Conservation (phyloP, 2,113 vertebrate species). For the Sinocyclocheilus rhinocerous region DNA sequence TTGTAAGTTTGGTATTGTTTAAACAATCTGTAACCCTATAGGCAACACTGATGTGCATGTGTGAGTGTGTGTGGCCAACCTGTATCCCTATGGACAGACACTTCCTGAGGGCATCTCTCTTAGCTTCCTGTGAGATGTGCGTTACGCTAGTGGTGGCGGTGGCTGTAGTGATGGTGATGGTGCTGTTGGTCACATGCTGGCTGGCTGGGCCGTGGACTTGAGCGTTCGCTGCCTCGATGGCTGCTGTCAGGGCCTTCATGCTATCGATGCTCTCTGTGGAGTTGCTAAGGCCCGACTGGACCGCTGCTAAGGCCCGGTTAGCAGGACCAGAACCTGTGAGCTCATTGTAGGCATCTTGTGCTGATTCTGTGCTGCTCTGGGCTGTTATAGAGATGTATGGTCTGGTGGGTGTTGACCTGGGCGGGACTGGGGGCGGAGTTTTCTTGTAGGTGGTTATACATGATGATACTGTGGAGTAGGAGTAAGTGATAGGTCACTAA, state of each 20-base stretch:
- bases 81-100: constrained; percentile 96
- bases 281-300: constrained; percentile 93
- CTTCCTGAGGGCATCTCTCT: constrained; percentile 85
- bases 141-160: constrained; percentile 27
- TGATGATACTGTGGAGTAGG: constrained; percentile 84
- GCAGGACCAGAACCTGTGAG: constrained; percentile 77
- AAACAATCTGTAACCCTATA: not conserved
- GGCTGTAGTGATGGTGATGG: constrained; percentile 76
- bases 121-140: constrained; percentile 59
- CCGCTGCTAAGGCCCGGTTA: constrained; percentile 27
- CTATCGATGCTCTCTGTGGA: constrained; percentile 98
- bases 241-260: constrained; percentile 97
- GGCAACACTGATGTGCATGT: not conserved
- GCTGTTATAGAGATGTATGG: constrained; percentile 98
- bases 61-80: constrained; percentile 73
- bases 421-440: constrained; percentile 95
- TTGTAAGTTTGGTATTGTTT: not conserved
- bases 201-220: constrained; percentile 97
- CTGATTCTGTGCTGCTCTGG: constrained; percentile 99
- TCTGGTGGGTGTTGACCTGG: constrained; percentile 88
- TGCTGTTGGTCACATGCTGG: constrained; percentile 88
- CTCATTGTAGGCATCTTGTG: constrained; percentile 97
- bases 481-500: constrained; percentile 51
- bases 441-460: constrained; percentile 99
- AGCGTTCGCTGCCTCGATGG: constrained; percentile 96